A percentile compares a stretch with the other conserved stretches of the same genome.
phyloP scores from a whole-genome alignment of 2,113 vertebrate species.

The Apteryx owenii region DNA sequence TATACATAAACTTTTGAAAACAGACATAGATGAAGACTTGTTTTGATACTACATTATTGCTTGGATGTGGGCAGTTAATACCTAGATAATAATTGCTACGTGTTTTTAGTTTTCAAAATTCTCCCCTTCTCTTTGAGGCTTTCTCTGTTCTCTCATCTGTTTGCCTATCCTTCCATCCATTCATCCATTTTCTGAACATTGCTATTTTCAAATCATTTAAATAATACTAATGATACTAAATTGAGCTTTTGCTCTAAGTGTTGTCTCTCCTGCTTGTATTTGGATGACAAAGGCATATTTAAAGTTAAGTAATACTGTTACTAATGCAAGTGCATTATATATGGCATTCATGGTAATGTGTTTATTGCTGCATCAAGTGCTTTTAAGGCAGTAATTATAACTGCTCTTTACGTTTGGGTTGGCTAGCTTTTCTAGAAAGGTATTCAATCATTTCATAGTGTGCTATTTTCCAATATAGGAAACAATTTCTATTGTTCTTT shows the following conservation, averaged over 20 bases:
- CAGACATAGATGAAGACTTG: rapidly evolving
- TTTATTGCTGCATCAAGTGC: conserved; percentile 29
- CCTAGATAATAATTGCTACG: neutral
- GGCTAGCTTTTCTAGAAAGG: neutral
- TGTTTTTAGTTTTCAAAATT: neutral
- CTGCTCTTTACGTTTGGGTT: neutral
- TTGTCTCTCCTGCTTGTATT: conserved; percentile 8
- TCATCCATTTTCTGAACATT: neutral
- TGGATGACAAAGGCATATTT: conserved; percentile 41
- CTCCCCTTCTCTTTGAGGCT: neutral
- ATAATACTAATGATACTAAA: neutral
- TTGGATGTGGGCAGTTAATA: neutral
- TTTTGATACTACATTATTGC: neutral
- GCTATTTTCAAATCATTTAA: neutral
- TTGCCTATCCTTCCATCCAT: neutral
- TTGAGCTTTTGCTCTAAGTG: neutral
- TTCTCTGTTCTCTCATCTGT: neutral
- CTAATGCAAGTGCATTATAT: neutral
- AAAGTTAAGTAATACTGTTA: conserved; percentile 7
- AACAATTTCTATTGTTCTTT: neutral
- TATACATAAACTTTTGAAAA: neutral
- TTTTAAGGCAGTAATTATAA: conserved; percentile 52
- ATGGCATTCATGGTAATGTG: neutral
- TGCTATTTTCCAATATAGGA: neutral
- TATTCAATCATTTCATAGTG: neutral